Conservation (phyloP, 2,888 invertebrate genomes). For the Andrena flavipes region DNA sequence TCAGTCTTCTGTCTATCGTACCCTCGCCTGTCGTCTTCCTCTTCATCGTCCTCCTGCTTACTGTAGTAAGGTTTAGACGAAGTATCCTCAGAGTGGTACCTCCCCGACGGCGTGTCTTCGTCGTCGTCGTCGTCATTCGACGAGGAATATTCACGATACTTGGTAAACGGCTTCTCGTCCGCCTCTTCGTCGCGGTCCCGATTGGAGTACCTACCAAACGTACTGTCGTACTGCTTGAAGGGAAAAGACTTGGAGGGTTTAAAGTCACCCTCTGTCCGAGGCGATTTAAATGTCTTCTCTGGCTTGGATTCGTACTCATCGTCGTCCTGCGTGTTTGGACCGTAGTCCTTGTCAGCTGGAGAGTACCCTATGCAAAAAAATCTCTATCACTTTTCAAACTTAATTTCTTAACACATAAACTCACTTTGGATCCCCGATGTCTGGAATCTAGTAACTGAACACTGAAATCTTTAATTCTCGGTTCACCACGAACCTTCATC, state of each 20-base stretch:
- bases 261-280: slow-evolving; percentile 66
- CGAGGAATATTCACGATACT: slow-evolving; percentile 60
- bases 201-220: slow-evolving; percentile 76
- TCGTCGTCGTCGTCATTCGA: slow-evolving; percentile 64
- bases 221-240: slow-evolving; percentile 73
- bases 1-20: slow-evolving; percentile 67
- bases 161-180: slow-evolving; percentile 64
- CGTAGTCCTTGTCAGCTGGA: slow-evolving; percentile 49
- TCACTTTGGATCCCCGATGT: no score
- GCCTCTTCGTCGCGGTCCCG: slow-evolving; percentile 54
- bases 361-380: slow-evolving; percentile 47
- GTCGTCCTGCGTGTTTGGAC: slow-evolving; percentile 41
- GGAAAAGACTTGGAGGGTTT: slow-evolving; percentile 70
- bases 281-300: slow-evolving; percentile 57
- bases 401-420: no score
- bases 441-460: no score
- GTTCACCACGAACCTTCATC: slow-evolving; percentile 35
- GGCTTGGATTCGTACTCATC: slow-evolving; percentile 47
- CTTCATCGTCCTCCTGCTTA: slow-evolving; percentile 67
- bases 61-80: slow-evolving; percentile 35
- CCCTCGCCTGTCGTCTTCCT: slow-evolving; percentile 69
- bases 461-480: not conserved
- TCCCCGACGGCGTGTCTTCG: slow-evolving; percentile 44
- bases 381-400: not conserved
- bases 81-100: slow-evolving; percentile 48